Percentiles rank a stretch among this genome's conserved stretches.
Evolutionary conservation across 2,797 vertebrate species (phyloP).

Genomic region (Heteromormyrus szaboi): DNA sequence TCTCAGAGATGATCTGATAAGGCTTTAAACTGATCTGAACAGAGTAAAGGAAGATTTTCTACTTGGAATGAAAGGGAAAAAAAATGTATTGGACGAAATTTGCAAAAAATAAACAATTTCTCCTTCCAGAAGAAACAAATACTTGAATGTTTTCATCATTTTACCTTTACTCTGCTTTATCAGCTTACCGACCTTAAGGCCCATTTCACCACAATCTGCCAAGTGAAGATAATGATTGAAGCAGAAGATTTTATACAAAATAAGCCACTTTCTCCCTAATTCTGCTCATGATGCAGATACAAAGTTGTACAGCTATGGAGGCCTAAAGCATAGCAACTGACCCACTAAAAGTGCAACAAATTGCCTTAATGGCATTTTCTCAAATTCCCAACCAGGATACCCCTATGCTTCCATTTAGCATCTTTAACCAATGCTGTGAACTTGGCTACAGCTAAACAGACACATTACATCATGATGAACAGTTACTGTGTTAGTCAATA

Average conservation of each 20-base stretch:
- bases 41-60: not conserved
- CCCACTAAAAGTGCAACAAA: constrained; percentile 15
- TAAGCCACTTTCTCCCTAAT: not conserved
- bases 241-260: not conserved
- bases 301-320: not conserved
- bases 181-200: not conserved
- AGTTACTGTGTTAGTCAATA: constrained; percentile 24
- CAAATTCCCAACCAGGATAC: not conserved
- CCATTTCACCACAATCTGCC: not conserved
- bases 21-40: not conserved
- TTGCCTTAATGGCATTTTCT: not conserved
- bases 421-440: constrained; percentile 5
- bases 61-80: not conserved
- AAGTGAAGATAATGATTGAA: not conserved
- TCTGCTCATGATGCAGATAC: not conserved
- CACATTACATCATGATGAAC: constrained; percentile 9
- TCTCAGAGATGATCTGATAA: not conserved
- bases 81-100: not conserved
- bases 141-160: not conserved
- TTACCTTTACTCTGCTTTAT: not conserved
- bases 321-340: constrained; percentile 22
- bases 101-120: not conserved
- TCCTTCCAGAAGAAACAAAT: not conserved
- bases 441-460: not conserved
- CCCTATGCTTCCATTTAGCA: not conserved